These are phyloP conservation scores for Martes martes DNA, from an alignment of 2,113 vertebrate species.

Conservation along the genomic window DNA sequence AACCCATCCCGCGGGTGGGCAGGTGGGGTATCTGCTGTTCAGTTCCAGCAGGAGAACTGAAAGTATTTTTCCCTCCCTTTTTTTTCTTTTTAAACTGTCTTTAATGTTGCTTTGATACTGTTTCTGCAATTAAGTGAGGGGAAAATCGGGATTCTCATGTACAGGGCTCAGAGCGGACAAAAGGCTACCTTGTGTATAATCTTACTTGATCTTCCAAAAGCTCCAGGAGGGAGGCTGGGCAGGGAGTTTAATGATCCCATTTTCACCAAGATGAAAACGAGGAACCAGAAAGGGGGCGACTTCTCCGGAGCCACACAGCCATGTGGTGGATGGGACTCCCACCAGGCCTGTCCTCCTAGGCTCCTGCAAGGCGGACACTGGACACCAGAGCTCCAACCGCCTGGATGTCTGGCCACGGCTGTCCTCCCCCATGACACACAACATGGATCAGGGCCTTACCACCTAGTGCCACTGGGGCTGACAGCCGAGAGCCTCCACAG, in stretches of 20 bases:
- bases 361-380: not conserved
- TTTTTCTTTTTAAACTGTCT: not conserved
- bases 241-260: not conserved
- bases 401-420: accelerated
- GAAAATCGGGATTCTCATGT: not conserved
- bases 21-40: accelerated
- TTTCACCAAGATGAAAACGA: not conserved
- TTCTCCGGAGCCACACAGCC: not conserved
- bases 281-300: not conserved
- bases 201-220: not conserved
- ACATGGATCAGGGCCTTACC: accelerated
- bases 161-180: not conserved
- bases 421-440: not conserved
- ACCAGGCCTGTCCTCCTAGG: not conserved
- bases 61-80: not conserved
- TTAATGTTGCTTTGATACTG: not conserved
- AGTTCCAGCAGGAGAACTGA: not conserved
- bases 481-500: not conserved
- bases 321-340: accelerated
- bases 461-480: not conserved
- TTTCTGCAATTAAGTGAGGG: constrained; percentile 37
- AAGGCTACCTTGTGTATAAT: not conserved
- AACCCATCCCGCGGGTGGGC: accelerated
- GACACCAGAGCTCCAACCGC: not conserved
- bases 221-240: not conserved